Evolutionary conservation across 2,797 vertebrate genomes (phyloP).

Genomic region (Pseudomugil gertrudae): DNA sequence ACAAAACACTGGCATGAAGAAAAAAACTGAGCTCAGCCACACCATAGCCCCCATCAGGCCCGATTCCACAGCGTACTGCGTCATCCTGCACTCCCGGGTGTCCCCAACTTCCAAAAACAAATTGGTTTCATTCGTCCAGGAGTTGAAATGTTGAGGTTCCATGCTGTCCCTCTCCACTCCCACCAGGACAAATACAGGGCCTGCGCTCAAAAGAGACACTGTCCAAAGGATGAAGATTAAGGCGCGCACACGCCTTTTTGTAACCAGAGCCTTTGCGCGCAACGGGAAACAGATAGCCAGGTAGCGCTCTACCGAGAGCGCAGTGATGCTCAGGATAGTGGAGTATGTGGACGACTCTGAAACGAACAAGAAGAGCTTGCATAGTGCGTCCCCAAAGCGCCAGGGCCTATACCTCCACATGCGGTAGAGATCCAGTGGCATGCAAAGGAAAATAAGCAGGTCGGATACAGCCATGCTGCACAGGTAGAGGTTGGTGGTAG

Average conservation of each 20-base stretch:
- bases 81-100: constrained; percentile 94
- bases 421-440: constrained; percentile 95
- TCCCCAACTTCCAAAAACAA: constrained; percentile 61
- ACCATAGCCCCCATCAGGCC: constrained; percentile 96
- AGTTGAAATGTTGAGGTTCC: constrained; percentile 3
- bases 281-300: constrained; percentile 96
- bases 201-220: constrained; percentile 89
- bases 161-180: constrained; percentile 88
- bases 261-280: constrained; percentile 92
- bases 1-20: constrained; percentile 96
- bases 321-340: constrained; percentile 96
- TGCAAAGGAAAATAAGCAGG: constrained; percentile 94
- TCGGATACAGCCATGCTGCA: constrained; percentile 98
- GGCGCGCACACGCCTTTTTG: constrained; percentile 90
- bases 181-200: constrained; percentile 95
- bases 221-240: constrained; percentile 92
- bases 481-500: constrained; percentile 96
- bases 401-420: constrained; percentile 97
- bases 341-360: constrained; percentile 97
- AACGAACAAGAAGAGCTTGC: constrained; percentile 97
- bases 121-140: constrained; percentile 77
- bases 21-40: constrained; percentile 95
- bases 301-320: constrained; percentile 95
- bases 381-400: constrained; percentile 91
- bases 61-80: constrained; percentile 91